Conservation (phyloP, 92 coral and sea anemone species). For the Porites cylindrica region DNA sequence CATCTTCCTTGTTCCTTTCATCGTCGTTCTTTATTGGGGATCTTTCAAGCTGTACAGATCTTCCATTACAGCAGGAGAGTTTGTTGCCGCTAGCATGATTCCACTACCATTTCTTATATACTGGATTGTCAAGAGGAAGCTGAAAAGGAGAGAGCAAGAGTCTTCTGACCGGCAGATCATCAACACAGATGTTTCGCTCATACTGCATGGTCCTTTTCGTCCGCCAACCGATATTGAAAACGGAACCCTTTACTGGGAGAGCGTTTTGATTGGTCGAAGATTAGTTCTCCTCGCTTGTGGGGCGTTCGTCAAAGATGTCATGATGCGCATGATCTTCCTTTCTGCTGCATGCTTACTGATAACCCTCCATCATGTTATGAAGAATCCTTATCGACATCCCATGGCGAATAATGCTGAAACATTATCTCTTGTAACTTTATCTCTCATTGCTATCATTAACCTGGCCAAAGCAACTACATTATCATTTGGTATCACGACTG, state of each 20-base stretch:
- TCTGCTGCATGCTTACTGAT: slow-evolving; percentile 39
- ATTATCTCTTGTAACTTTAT: slow-evolving; percentile 6
- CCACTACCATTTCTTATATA: slow-evolving; percentile 21
- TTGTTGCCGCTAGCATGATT: slow-evolving; percentile 41
- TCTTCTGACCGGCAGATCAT: too few relatives aligned
- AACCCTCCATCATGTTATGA: slow-evolving; percentile 32
- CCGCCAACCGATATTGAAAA: slow-evolving; percentile 28
- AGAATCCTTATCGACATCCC: slow-evolving; percentile 46
- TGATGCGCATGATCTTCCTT: slow-evolving; percentile 58
- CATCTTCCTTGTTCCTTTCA: slow-evolving; percentile 49
- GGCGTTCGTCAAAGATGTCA: slow-evolving; percentile 38
- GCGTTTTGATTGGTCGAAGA: slow-evolving; percentile 68
- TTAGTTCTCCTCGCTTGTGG: slow-evolving; percentile 49
- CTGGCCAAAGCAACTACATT: slow-evolving; percentile 23
- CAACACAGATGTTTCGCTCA: slow-evolving; percentile 50
- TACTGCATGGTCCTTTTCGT: slow-evolving; percentile 65
- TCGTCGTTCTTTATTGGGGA: slow-evolving; percentile 49
- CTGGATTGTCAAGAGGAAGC: too few relatives aligned
- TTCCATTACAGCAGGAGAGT: slow-evolving; percentile 21
- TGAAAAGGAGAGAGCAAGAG: too few relatives aligned
- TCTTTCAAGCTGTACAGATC: slow-evolving; percentile 37
- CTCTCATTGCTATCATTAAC: slow-evolving; percentile 32
- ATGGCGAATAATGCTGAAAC: slow-evolving; percentile 41
- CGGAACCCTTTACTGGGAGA: slow-evolving; percentile 71
- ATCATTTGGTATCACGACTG: slow-evolving; percentile 21